These are phyloP conservation scores for Anguilla megastoma DNA, from an alignment of 2,797 vertebrate species.

Conservation along the genomic window DNA sequence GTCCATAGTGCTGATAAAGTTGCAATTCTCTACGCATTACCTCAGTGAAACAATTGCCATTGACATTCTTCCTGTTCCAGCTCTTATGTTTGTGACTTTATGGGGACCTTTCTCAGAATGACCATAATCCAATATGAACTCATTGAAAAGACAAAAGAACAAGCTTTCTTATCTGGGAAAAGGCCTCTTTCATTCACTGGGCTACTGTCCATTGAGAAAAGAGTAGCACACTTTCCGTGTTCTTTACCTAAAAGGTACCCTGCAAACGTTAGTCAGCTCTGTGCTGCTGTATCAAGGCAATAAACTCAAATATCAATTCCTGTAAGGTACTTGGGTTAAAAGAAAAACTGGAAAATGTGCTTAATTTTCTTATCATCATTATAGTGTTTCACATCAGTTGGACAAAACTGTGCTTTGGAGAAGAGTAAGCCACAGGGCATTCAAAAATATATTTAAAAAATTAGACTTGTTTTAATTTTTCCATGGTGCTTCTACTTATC, in stretches of 20 bases:
- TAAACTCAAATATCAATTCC: constrained; percentile 9
- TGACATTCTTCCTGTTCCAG: constrained; percentile 50
- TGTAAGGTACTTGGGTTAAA: neutral
- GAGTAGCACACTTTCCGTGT: neutral
- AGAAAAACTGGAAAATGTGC: neutral
- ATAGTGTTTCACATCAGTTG: neutral
- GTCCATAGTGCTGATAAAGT: constrained; percentile 36
- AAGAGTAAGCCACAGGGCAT: neutral
- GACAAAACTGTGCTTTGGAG: neutral
- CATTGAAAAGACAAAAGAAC: constrained; percentile 40
- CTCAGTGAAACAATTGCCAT: constrained; percentile 62
- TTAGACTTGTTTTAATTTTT: neutral
- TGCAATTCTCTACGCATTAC: constrained; percentile 53
- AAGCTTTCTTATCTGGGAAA: constrained; percentile 43
- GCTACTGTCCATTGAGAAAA: neutral
- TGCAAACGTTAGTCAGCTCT: neutral
- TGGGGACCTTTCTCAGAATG: constrained; percentile 27
- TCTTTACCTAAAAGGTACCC: neutral
- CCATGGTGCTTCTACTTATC: neutral
- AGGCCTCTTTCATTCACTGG: constrained; percentile 28
- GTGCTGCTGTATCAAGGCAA: constrained; percentile 17
- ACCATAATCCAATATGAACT: constrained; percentile 50
- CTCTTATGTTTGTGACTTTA: neutral
- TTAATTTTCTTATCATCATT: neutral
- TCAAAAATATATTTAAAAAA: neutral